Evolutionary conservation across 2,888 invertebrate genomes (phyloP).

Genomic region (Chrysopilus asiliformis): DNA sequence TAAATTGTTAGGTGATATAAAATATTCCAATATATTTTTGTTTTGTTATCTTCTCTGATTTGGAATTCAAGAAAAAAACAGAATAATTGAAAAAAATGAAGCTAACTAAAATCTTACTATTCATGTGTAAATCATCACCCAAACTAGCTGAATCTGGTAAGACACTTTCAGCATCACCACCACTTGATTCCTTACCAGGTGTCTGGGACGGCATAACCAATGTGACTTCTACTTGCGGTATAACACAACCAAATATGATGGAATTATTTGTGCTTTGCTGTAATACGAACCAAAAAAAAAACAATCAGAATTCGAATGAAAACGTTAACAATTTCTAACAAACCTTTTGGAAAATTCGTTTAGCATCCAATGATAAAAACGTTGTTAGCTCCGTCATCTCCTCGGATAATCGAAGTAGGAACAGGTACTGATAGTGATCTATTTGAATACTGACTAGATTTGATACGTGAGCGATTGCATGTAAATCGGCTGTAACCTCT

Average conservation of each 20-base stretch:
- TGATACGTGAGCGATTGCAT: constrained; percentile 67
- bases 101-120: constrained; percentile 38
- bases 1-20: constrained; percentile 1
- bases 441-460: constrained; percentile 80
- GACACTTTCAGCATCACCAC: constrained; percentile 71
- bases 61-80: constrained; percentile 1
- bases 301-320: background rate
- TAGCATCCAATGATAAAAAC: constrained; percentile 65
- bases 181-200: constrained; percentile 75
- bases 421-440: constrained; percentile 87
- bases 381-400: constrained; percentile 65
- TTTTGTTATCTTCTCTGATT: constrained; percentile 1
- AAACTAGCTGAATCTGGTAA: constrained; percentile 76
- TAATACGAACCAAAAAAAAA: constrained; percentile 2
- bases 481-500: constrained; percentile 51
- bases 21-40: constrained; percentile 1
- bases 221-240: constrained; percentile 78
- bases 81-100: constrained; percentile 10
- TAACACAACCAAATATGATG: constrained; percentile 59
- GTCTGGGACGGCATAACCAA: constrained; percentile 74
- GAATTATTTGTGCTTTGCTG: constrained; percentile 34
- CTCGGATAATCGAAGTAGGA: constrained; percentile 73
- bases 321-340: constrained; percentile 3
- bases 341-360: constrained; percentile 49
- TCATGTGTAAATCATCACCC: constrained; percentile 55